These are phyloP conservation scores for Pseudochirops cupreus DNA, from an alignment of 2,797 vertebrate species.

Conservation along the genomic window DNA sequence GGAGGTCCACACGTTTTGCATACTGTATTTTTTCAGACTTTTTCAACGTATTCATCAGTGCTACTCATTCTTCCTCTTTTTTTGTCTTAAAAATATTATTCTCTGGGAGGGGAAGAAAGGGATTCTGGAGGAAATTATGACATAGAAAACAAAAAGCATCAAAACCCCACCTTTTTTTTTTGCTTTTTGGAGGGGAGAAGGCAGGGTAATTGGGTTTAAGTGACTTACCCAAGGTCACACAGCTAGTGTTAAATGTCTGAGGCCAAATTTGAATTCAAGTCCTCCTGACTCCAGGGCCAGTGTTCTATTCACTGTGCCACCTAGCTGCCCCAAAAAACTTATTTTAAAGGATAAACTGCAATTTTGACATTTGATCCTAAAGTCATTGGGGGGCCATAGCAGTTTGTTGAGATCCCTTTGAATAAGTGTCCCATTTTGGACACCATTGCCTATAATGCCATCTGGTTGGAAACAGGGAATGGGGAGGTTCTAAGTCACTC, in stretches of 20 bases:
- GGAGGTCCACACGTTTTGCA: not conserved
- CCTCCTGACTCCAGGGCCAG: too few relatives aligned
- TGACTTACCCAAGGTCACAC: too few relatives aligned
- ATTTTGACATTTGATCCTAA: not conserved
- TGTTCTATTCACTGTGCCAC: too few relatives aligned
- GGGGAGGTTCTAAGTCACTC: not conserved
- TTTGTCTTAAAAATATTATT: not conserved
- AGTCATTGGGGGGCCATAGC: not conserved
- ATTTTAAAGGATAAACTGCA: not conserved
- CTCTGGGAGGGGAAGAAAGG: not conserved
- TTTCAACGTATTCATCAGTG: not conserved
- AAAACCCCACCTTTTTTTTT: not conserved
- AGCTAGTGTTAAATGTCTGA: too few relatives aligned
- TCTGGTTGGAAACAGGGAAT: not conserved
- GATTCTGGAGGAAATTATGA: not conserved
- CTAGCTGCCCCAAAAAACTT: not conserved
- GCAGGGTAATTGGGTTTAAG: too few relatives aligned
- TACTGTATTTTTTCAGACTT: not conserved
- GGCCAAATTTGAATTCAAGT: too few relatives aligned
- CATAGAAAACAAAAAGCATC: not conserved
- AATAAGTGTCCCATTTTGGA: not conserved
- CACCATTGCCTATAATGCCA: not conserved
- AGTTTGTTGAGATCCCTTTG: not conserved
- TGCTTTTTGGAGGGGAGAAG: too few relatives aligned
- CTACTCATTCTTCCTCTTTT: not conserved